Conservation (phyloP, 2,888 invertebrate genomes). For the Drosophila fungiperda region DNA sequence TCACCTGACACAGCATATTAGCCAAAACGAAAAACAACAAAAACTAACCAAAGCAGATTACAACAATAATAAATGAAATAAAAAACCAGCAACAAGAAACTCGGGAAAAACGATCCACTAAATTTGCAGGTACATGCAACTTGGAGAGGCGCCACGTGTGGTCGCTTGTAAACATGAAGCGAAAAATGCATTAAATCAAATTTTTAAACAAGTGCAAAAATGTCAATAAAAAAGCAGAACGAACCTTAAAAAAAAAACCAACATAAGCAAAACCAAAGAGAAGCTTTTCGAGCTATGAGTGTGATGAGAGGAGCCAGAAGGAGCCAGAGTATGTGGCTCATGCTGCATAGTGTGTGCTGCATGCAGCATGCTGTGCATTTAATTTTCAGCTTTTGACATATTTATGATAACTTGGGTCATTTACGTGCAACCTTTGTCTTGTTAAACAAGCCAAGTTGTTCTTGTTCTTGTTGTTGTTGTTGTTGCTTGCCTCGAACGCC, state of each 20-base stretch:
- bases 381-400: conserved; percentile 85
- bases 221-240: conserved; percentile 68
- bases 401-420: conserved; percentile 85
- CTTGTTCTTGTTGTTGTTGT: conserved; percentile 22
- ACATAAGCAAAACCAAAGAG: neutral
- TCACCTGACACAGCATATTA: conserved; percentile 17
- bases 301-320: conserved; percentile 21
- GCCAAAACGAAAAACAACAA: neutral
- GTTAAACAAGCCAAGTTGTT: conserved; percentile 48
- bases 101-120: conserved; percentile 44
- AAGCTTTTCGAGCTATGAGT: conserved; percentile 18
- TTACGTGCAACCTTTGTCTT: conserved; percentile 84
- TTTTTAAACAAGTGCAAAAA: conserved; percentile 80
- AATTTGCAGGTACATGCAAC: conserved; percentile 46
- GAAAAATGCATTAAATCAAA: conserved; percentile 77
- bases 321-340: conserved; percentile 17
- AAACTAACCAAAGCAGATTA: conserved; percentile 8
- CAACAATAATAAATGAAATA: conserved; percentile 29
- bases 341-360: conserved; percentile 28
- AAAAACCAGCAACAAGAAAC: neutral
- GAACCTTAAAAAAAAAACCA: conserved; percentile 12
- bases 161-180: conserved; percentile 62
- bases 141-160: conserved; percentile 74
- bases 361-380: conserved; percentile 81
- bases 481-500: conserved; percentile 65